These are phyloP conservation scores for Mustela lutreola DNA, from an alignment of 2,113 vertebrate genomes.

Conservation along the genomic window DNA sequence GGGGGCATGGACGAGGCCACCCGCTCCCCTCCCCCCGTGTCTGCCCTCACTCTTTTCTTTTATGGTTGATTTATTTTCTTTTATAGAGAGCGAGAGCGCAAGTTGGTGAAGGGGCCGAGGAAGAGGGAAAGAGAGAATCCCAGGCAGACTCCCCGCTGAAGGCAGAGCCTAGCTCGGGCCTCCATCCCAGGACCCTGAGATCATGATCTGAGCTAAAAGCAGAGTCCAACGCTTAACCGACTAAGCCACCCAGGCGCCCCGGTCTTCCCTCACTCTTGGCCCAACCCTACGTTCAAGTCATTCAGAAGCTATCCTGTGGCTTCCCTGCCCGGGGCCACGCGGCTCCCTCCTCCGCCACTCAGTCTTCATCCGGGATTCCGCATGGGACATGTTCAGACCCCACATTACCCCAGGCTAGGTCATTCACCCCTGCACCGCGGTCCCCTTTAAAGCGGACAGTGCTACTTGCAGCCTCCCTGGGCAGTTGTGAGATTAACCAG, in stretches of 20 bases:
- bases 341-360: not conserved
- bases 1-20: not conserved
- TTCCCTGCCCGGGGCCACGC: accelerated
- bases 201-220: not conserved
- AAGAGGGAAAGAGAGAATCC: not conserved
- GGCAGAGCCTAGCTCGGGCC: not conserved
- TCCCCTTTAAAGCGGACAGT: not conserved
- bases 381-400: not conserved
- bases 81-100: not conserved
- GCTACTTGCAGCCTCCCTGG: no score
- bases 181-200: not conserved
- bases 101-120: not conserved
- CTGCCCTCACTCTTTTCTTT: not conserved
- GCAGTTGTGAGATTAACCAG: not conserved
- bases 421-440: not conserved
- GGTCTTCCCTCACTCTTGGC: not conserved
- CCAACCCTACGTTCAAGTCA: not conserved
- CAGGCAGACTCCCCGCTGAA: not conserved
- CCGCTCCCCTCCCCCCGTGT: not conserved
- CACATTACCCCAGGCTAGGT: not conserved
- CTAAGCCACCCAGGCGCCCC: not conserved
- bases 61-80: not conserved
- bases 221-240: not conserved
- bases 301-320: not conserved
- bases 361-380: not conserved